Evolutionary conservation across 2,888 invertebrate species (phyloP).

Genomic region (Sarcophaga rosellei): DNA sequence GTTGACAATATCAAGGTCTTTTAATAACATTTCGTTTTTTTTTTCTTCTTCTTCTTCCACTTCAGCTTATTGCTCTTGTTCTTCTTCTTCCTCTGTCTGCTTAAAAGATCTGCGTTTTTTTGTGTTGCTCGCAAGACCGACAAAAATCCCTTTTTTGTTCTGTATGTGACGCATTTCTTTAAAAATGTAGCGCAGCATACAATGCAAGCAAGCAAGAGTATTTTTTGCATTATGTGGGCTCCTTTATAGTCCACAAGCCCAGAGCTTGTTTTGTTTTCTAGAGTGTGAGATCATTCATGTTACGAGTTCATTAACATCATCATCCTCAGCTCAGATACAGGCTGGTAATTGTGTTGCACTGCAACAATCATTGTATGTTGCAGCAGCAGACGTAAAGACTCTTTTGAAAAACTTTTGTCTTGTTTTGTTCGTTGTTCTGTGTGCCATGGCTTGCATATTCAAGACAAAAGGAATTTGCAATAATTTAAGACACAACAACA

Average conservation of each 20-base stretch:
- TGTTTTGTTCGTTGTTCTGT: not conserved
- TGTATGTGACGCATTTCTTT: slow-evolving; percentile 42
- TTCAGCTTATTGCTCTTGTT: not conserved
- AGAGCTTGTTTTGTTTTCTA: slow-evolving; percentile 38
- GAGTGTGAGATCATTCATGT: slow-evolving; percentile 63
- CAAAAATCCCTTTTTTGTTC: slow-evolving; percentile 47
- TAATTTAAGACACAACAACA: not conserved
- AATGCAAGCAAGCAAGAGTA: too few species aligned
- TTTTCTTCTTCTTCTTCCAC: not conserved
- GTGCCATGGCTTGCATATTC: not conserved
- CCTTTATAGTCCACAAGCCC: too few species aligned
- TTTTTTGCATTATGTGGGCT: too few species aligned
- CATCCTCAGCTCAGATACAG: not conserved
- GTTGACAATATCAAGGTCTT: slow-evolving; percentile 71
- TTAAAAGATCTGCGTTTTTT: slow-evolving; percentile 23
- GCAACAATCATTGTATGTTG: too few species aligned
- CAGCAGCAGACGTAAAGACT: not conserved
- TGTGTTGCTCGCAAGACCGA: not conserved
- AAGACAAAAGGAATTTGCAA: not conserved
- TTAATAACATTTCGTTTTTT: not conserved
- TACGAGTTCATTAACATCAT: slow-evolving; percentile 62
- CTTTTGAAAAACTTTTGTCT: not conserved
- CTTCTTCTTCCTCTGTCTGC: not conserved
- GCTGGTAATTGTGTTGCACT: slow-evolving; percentile 28
- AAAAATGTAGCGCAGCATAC: slow-evolving; percentile 29